phyloP scores from a whole-genome alignment of 2,797 vertebrate genomes.

The Melopsittacus undulatus region DNA sequence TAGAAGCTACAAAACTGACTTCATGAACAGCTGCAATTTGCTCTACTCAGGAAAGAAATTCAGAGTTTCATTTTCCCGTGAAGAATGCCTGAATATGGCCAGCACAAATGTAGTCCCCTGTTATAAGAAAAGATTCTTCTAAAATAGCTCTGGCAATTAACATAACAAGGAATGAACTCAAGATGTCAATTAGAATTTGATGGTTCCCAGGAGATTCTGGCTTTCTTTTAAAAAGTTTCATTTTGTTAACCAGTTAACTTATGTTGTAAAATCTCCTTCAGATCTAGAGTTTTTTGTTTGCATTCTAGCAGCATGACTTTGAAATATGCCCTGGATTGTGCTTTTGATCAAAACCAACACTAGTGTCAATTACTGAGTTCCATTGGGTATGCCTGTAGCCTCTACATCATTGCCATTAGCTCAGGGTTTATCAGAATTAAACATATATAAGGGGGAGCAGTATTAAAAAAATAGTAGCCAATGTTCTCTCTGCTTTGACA shows the following conservation, averaged over 20 bases:
- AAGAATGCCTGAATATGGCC: not conserved
- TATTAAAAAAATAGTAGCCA: not conserved
- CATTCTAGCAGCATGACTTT: not conserved
- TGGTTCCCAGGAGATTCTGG: not conserved
- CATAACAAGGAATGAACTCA: conserved; percentile 40
- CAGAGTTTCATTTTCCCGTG: not conserved
- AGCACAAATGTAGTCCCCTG: not conserved
- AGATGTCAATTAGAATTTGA: not conserved
- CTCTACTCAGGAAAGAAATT: not conserved
- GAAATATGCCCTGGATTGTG: not conserved
- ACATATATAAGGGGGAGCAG: not conserved
- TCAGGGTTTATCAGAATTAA: not conserved
- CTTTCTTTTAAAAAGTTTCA: conserved; percentile 5
- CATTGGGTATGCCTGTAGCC: not conserved
- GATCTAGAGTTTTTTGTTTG: not conserved
- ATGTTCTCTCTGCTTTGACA: not conserved
- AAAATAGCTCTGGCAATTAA: conserved; percentile 50
- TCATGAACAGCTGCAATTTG: not conserved
- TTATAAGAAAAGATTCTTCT: conserved; percentile 5
- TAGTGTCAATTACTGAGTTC: not conserved
- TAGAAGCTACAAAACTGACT: not conserved
- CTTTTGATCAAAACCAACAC: not conserved
- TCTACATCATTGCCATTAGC: not conserved
- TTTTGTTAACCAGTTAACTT: not conserved
- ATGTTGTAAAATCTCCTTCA: not conserved